phyloP scores from a whole-genome alignment of 2,888 invertebrate species.

The Diachrysia chrysitis region DNA sequence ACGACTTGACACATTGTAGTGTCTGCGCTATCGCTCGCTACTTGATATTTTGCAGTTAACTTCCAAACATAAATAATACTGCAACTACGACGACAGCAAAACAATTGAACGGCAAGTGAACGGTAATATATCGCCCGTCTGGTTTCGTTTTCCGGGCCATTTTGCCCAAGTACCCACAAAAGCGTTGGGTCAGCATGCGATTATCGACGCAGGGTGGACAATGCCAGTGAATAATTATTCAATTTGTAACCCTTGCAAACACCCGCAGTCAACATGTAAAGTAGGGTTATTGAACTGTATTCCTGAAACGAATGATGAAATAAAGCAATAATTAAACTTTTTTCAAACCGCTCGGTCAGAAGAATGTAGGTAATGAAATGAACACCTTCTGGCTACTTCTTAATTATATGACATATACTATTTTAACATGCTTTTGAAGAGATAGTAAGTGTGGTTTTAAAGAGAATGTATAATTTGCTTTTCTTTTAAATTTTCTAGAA shows the following conservation, averaged over 20 bases:
- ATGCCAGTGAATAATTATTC: slow-evolving; percentile 81
- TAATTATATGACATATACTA: no score
- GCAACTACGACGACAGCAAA: slow-evolving; percentile 28
- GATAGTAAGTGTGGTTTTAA: no score
- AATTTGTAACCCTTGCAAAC: slow-evolving; percentile 77
- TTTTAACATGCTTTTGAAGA: no score
- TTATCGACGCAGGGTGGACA: slow-evolving; percentile 76
- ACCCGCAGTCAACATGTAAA: slow-evolving; percentile 48
- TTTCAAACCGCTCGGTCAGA: no score
- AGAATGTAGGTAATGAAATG: no score
- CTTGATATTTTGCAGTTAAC: slow-evolving; percentile 5
- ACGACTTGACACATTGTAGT: background rate
- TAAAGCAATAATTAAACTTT: background rate
- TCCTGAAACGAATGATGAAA: slow-evolving; percentile 5
- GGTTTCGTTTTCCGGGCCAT: slow-evolving; percentile 56
- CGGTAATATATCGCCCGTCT: slow-evolving; percentile 59
- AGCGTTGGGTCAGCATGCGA: slow-evolving; percentile 73
- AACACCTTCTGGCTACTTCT: no score
- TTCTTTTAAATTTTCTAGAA: no score
- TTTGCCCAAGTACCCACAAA: slow-evolving; percentile 70
- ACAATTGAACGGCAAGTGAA: slow-evolving; percentile 38
- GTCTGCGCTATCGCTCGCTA: background rate
- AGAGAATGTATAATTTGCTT: no score
- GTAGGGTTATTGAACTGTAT: slow-evolving; percentile 42
- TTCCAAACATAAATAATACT: slow-evolving; percentile 10